phyloP scores from a whole-genome alignment of 2,113 vertebrate genomes.

The Albula goreensis region DNA sequence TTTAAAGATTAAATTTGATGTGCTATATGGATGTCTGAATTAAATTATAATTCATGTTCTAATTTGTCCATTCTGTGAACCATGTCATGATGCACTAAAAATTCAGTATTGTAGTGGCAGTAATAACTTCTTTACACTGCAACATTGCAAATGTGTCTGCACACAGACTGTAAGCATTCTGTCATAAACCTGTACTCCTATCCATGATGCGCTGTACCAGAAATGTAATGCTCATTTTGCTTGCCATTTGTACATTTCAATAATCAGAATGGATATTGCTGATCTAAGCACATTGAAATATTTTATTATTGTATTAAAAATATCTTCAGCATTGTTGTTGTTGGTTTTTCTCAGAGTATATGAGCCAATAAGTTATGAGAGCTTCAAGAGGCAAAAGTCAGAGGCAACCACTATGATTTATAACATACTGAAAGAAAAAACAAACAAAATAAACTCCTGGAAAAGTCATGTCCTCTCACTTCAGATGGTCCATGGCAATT shows the following conservation, averaged over 20 bases:
- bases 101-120: background rate
- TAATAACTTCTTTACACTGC: background rate
- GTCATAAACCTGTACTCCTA: background rate
- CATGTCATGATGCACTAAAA: background rate
- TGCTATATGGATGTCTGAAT: background rate
- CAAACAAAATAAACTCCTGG: background rate
- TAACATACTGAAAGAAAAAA: background rate
- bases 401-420: background rate
- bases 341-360: too few relatives aligned
- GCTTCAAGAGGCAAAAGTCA: background rate
- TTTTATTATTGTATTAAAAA: background rate
- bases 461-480: background rate
- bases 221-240: background rate
- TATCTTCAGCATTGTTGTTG: background rate
- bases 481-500: background rate
- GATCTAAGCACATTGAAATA: background rate
- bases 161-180: background rate
- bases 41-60: constrained; percentile 17
- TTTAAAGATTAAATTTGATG: background rate
- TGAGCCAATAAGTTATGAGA: background rate
- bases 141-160: background rate
- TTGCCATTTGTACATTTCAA: background rate
- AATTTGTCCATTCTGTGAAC: background rate
- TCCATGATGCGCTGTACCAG: background rate
- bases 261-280: background rate